A percentile compares a stretch with the other conserved stretches of the same genome.
Conservation (phyloP, 2,797 vertebrate genomes). For the Spondyliosoma cantharus region DNA sequence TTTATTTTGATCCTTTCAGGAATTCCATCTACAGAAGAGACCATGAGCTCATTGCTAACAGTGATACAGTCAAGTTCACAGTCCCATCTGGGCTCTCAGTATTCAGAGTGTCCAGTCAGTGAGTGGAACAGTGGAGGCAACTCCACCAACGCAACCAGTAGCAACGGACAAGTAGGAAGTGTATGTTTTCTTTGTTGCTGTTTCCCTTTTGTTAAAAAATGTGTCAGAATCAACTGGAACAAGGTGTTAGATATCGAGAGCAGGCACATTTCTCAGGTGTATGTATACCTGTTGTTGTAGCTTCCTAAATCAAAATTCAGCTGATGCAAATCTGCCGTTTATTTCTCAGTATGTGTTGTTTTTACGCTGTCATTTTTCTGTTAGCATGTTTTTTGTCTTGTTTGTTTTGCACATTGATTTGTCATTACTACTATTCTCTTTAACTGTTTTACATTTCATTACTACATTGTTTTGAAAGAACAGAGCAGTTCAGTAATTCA, state of each 20-base stretch:
- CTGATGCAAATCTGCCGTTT: constrained; percentile 2
- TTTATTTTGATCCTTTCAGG: constrained; percentile 70
- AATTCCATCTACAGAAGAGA: constrained; percentile 87
- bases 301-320: background rate
- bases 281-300: background rate
- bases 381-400: constrained; percentile 12
- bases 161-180: constrained; percentile 87
- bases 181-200: constrained; percentile 79
- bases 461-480: constrained; percentile 14
- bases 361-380: constrained; percentile 19
- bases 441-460: constrained; percentile 43
- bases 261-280: background rate
- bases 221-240: background rate
- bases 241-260: background rate
- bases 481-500: background rate
- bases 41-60: constrained; percentile 86
- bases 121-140: constrained; percentile 89
- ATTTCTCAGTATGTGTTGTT: constrained; percentile 10
- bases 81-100: constrained; percentile 83
- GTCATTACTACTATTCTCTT: constrained; percentile 26
- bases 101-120: constrained; percentile 86
- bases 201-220: background rate
- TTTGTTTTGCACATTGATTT: constrained; percentile 18
- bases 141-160: constrained; percentile 79
- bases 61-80: constrained; percentile 86